Conservation (phyloP, 2,113 vertebrate genomes). For the Aspiorhynchus laticeps region DNA sequence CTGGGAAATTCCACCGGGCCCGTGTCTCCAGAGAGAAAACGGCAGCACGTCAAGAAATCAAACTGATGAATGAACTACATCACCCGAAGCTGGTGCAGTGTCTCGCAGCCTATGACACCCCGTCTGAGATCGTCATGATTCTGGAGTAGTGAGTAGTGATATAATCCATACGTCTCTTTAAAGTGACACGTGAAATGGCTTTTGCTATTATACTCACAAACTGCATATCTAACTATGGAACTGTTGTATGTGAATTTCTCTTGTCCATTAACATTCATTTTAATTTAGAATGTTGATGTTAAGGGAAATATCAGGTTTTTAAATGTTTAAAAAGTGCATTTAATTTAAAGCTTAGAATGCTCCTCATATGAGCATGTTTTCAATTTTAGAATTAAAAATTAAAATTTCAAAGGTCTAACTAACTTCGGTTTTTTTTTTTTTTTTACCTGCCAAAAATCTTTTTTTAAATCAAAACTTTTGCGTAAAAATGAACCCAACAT, state of each 20-base stretch:
- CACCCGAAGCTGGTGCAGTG: slow-evolving; percentile 84
- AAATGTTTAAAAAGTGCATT: not conserved
- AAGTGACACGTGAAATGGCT: too few relatives aligned
- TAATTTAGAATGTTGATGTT: not conserved
- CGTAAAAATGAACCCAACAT: too few relatives aligned
- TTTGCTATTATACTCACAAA: too few relatives aligned
- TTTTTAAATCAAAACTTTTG: too few relatives aligned
- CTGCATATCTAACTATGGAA: too few relatives aligned
- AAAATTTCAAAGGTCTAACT: not conserved
- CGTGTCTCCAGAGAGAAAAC: slow-evolving; percentile 71
- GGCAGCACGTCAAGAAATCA: slow-evolving; percentile 76
- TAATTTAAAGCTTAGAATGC: not conserved
- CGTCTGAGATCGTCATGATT: slow-evolving; percentile 78
- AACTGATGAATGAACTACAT: slow-evolving; percentile 83
- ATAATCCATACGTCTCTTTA: too few relatives aligned
- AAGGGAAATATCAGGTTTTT: not conserved
- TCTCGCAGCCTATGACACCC: slow-evolving; percentile 79
- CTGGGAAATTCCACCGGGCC: slow-evolving; percentile 82
- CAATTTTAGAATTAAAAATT: not conserved
- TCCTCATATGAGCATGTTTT: not conserved
- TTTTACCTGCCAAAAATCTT: not conserved
- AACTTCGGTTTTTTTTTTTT: not conserved
- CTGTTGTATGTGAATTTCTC: not conserved
- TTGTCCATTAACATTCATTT: not conserved
- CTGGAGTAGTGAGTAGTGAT: slow-evolving; percentile 85